Evolutionary conservation across 2,113 vertebrate species (phyloP).

Genomic region (Leptobrachium leishanense): DNA sequence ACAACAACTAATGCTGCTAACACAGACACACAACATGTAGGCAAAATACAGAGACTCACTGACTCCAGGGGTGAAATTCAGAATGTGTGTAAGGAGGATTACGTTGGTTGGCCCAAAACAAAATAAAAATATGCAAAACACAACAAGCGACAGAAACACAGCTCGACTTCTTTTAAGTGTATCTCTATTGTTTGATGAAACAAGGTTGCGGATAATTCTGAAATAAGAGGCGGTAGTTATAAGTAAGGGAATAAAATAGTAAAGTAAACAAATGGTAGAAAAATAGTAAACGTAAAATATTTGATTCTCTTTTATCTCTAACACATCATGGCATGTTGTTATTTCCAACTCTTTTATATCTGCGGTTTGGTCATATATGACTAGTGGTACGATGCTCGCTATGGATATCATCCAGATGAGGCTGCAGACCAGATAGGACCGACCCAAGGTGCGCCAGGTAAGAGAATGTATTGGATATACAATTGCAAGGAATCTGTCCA

Average conservation of each 20-base stretch:
- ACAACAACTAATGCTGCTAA: constrained; percentile 89
- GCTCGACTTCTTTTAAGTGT: constrained; percentile 79
- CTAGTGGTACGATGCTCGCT: constrained; percentile 76
- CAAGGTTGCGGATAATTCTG: constrained; percentile 79
- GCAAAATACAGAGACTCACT: constrained; percentile 77
- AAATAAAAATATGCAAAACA: constrained; percentile 81
- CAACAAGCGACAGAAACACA: constrained; percentile 73
- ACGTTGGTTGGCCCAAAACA: constrained; percentile 92
- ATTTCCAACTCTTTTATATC: constrained; percentile 73
- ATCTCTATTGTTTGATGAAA: constrained; percentile 68
- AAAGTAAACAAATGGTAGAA: constrained; percentile 76
- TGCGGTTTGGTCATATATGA: constrained; percentile 77
- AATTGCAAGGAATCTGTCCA: constrained; percentile 88
- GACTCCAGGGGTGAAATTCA: constrained; percentile 56
- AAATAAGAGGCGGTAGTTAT: constrained; percentile 77
- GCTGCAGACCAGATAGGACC: constrained; percentile 69
- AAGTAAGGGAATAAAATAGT: constrained; percentile 85
- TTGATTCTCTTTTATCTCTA: constrained; percentile 62
- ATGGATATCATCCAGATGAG: constrained; percentile 83
- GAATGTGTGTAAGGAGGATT: constrained; percentile 83
- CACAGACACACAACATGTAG: constrained; percentile 83
- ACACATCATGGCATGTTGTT: constrained; percentile 92
- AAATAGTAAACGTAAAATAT: constrained; percentile 83
- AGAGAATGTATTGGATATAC: constrained; percentile 89
- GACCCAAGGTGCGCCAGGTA: constrained; percentile 78